These are phyloP conservation scores for Camelus dromedarius DNA, from an alignment of 2,113 vertebrate species.

Conservation along the genomic window DNA sequence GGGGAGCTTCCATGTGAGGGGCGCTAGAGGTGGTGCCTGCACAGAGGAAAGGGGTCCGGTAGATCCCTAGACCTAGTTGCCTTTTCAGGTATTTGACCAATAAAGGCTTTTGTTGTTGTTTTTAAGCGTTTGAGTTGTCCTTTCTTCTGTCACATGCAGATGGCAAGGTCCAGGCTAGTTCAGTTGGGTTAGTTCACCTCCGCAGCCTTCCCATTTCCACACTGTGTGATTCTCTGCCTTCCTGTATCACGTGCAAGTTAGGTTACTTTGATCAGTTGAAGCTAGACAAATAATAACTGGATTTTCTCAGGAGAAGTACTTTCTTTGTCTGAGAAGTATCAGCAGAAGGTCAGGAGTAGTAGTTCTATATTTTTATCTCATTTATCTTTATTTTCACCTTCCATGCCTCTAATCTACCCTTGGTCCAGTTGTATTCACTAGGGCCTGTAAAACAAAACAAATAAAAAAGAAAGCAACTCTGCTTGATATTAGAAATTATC, in stretches of 20 bases:
- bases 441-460: background rate
- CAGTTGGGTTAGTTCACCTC: background rate
- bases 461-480: background rate
- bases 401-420: background rate
- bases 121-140: background rate
- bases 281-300: background rate
- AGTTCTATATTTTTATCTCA: conserved; percentile 23
- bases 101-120: background rate
- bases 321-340: background rate
- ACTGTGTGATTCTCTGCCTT: background rate
- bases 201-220: background rate
- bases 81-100: background rate
- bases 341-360: background rate
- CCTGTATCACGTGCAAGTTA: background rate
- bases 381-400: conserved; percentile 47
- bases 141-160: background rate
- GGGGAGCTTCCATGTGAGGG: background rate
- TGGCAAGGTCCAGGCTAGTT: background rate
- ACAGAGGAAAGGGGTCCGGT: background rate
- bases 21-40: background rate
- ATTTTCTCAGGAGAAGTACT: background rate
- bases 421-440: background rate
- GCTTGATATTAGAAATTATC: background rate
- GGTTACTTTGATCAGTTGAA: background rate
- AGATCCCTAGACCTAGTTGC: background rate